Conservation (phyloP, 1,140 invertebrate genomes). For the Cyclina sinensis region DNA sequence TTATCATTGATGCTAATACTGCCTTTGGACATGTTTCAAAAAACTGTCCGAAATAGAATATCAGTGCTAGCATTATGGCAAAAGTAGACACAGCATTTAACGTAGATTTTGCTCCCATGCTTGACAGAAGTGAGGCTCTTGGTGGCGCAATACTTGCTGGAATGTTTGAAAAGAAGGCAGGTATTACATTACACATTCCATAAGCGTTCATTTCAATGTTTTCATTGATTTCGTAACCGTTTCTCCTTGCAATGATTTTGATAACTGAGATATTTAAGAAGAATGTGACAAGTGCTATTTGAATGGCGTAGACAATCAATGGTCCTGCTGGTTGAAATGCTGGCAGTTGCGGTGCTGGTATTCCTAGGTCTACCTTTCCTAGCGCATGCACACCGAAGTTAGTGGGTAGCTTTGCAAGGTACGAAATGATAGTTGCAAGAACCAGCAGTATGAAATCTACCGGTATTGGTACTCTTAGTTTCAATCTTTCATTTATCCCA, state of each 20-base stretch:
- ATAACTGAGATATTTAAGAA: constrained; percentile 83
- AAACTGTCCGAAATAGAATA: constrained; percentile 86
- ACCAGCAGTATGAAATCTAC: constrained; percentile 89
- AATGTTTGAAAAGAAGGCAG: constrained; percentile 87
- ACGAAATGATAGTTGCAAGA: constrained; percentile 58
- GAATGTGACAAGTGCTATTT: constrained; percentile 80
- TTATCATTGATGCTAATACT: constrained; percentile 82
- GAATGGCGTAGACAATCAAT: constrained; percentile 74
- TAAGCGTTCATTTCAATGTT: constrained; percentile 87
- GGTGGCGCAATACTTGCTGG: constrained; percentile 92
- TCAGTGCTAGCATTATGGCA: constrained; percentile 85
- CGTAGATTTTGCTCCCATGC: constrained; percentile 71
- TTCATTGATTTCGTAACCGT: constrained; percentile 85
- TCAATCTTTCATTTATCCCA: constrained; percentile 91
- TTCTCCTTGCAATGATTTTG: constrained; percentile 85
- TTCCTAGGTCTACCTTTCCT: constrained; percentile 85
- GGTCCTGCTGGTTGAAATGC: constrained; percentile 62
- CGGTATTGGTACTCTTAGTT: constrained; percentile 91
- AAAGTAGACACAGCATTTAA: constrained; percentile 83
- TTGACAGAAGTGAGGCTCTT: constrained; percentile 89
- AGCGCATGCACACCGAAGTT: constrained; percentile 85
- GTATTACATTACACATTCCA: constrained; percentile 85
- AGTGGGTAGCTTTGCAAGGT: constrained; percentile 75
- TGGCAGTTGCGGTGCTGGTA: constrained; percentile 71
- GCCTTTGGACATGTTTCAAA: constrained; percentile 85